These are phyloP conservation scores for Premnoplex brunnescens DNA, from an alignment of 2,797 vertebrate species.

Conservation along the genomic window DNA sequence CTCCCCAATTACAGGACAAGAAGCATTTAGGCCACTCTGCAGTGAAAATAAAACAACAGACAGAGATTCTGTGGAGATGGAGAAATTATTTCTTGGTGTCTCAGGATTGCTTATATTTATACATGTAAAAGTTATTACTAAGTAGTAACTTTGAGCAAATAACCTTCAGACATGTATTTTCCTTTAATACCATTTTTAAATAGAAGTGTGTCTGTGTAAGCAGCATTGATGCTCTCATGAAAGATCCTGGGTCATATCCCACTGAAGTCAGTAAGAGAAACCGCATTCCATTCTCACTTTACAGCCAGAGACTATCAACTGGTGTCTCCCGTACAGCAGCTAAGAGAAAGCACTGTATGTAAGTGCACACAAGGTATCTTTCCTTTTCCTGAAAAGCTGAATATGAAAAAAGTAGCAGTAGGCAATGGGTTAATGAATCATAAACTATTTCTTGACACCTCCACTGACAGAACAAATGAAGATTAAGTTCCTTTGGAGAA, in stretches of 20 bases:
- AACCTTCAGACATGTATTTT: neutral
- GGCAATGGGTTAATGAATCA: constrained; percentile 32
- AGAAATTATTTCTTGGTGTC: neutral
- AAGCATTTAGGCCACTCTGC: neutral
- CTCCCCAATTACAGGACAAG: neutral
- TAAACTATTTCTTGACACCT: constrained; percentile 9
- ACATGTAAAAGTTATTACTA: neutral
- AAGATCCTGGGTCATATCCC: neutral
- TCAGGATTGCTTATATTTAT: neutral
- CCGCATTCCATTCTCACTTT: neutral
- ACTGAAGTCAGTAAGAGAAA: neutral
- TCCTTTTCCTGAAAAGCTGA: neutral
- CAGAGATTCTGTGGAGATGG: neutral
- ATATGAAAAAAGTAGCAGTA: neutral
- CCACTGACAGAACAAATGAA: constrained; percentile 31
- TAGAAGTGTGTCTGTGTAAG: neutral
- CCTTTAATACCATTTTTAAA: neutral
- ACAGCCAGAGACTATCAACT: neutral
- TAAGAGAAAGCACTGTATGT: neutral
- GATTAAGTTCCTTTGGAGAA: constrained; percentile 11
- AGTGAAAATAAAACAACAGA: neutral
- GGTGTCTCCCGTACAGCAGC: neutral
- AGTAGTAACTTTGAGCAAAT: neutral
- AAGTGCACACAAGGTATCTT: neutral
- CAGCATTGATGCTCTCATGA: neutral